Evolutionary conservation across 2,113 vertebrate species (phyloP).

Genomic region (Dendrocopos noguchii): DNA sequence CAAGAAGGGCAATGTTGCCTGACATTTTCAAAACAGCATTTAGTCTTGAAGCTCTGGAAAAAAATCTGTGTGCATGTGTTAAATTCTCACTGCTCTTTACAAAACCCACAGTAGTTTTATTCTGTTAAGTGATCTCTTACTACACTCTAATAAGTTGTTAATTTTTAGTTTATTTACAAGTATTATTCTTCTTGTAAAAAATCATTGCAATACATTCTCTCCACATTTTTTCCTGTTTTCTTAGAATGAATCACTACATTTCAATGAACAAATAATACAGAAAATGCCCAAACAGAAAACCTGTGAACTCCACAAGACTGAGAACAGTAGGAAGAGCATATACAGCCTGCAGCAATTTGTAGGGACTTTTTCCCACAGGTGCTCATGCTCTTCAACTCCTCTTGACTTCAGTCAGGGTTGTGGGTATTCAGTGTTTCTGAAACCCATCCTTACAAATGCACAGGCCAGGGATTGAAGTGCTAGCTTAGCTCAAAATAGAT

Average conservation of each 20-base stretch:
- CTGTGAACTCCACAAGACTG: background rate
- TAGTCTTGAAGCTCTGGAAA: background rate
- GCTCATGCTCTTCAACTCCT: background rate
- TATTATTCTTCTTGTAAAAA: background rate
- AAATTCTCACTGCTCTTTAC: background rate
- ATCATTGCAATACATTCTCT: background rate
- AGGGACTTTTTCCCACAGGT: background rate
- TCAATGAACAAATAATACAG: background rate
- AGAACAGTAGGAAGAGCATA: background rate
- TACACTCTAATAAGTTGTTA: background rate
- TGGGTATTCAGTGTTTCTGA: background rate
- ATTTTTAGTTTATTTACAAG: background rate
- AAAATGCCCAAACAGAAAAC: background rate
- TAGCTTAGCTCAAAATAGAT: conserved; percentile 1
- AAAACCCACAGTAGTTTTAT: background rate
- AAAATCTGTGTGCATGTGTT: background rate
- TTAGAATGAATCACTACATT: background rate
- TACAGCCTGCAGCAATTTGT: background rate
- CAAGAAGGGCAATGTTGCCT: background rate
- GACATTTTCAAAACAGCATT: background rate
- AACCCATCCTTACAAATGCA: background rate
- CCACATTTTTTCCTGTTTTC: background rate
- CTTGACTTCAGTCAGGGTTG: background rate
- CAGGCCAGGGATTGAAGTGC: accelerated
- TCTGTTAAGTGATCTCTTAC: background rate